These are phyloP conservation scores for Hassar affinis DNA, from an alignment of 2,113 vertebrate species.

Conservation along the genomic window DNA sequence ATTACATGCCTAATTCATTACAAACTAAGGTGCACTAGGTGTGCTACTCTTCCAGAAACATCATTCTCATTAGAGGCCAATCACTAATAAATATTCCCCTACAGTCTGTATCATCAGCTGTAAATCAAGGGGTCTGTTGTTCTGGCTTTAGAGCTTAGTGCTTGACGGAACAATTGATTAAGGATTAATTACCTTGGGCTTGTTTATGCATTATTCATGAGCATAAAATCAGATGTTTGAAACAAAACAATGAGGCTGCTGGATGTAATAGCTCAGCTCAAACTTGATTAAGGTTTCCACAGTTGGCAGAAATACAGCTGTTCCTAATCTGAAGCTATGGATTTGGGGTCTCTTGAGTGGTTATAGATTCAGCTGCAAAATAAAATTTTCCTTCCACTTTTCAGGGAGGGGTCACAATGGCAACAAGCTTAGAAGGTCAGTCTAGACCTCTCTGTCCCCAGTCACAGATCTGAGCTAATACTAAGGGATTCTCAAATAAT, in stretches of 20 bases:
- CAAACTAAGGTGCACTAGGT: not conserved
- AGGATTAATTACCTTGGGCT: conserved; percentile 52
- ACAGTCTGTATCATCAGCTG: conserved; percentile 45
- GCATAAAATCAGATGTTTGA: conserved; percentile 45
- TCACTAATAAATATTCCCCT: conserved; percentile 31
- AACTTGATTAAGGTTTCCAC: conserved; percentile 16
- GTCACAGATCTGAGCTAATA: not conserved
- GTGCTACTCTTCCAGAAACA: conserved; percentile 5
- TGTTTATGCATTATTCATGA: conserved; percentile 46
- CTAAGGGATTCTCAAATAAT: not conserved
- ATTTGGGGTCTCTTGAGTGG: not conserved
- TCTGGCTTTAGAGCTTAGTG: conserved; percentile 44
- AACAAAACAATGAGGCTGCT: conserved; percentile 31
- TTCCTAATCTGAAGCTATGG: not conserved
- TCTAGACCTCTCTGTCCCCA: not conserved
- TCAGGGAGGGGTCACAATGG: not conserved
- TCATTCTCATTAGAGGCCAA: conserved; percentile 4
- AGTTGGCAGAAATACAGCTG: conserved; percentile 41
- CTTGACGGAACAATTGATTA: conserved; percentile 42
- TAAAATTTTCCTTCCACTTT: not conserved
- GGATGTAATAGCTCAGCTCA: conserved; percentile 28
- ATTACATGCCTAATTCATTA: not conserved
- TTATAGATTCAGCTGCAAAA: not conserved
- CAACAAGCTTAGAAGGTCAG: not conserved
- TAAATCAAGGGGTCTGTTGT: conserved; percentile 44